Base-by-base conservation (phyloP, 2,113 vertebrate genomes). In the Syrmaticus mikado region DNA sequence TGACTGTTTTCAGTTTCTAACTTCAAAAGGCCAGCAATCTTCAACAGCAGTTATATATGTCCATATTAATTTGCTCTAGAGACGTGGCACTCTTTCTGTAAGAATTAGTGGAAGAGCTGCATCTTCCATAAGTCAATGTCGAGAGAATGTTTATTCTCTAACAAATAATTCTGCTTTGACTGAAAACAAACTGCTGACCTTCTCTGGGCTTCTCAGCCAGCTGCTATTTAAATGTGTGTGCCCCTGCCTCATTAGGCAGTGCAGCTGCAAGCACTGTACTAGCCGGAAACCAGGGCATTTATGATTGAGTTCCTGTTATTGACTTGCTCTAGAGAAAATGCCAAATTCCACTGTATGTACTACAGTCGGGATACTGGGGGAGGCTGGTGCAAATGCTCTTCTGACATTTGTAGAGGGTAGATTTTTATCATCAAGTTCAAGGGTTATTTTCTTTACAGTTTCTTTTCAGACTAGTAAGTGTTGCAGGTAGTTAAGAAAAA, bases 251-350 rank as follows among this genome's bases (percentile, higher is more conserved):
- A 82, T 97, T 96, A 96, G 88, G 96, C 97, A 94, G 93, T 4
- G 40, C 97, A 96, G 97, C 94, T 93, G 96, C 98, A 95, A 97
- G 94, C 96, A 97, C 96, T 11, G 64, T 32, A 84, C 97, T 98
- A 92, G 78, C 98, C 95, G 98, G 98, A 98, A 99, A 98, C 98
- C 97, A 95, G 98, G 92, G 97, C 98, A 98, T 98, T 99, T 98
- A 98, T 98, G 98, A 98, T 98, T 97, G 96, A 99, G 98, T 99
- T 99, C 99, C 99, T 99, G 98, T 98, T 98, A 98, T 98, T 99
- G 98, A 98, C 98, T 98, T 97, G 92, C 95, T 97, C 88, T 85
- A 85, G 89, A 97, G 67, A 87, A 94, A 95, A 93, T 92, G 87
- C 92, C 96, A 96, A 92, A 94, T 96, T 96, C 95, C 88, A 92